phyloP scores from a whole-genome alignment of 2,113 vertebrate genomes.

The Hippocampus abdominalis region DNA sequence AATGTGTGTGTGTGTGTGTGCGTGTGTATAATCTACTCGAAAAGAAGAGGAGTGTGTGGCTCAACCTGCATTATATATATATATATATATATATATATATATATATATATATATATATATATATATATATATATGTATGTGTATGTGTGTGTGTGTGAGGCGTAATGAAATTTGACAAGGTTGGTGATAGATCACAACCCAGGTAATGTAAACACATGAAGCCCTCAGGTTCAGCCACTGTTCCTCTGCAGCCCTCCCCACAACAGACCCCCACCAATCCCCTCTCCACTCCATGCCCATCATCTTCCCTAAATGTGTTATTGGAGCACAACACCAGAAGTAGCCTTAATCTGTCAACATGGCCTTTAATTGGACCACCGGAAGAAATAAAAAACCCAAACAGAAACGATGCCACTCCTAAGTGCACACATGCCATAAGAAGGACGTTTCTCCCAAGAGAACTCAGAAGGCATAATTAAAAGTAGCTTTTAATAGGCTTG shows the following conservation, averaged over 20 bases:
- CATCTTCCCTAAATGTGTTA: slow-evolving; percentile 70
- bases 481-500: slow-evolving; percentile 70
- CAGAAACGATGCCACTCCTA: slow-evolving; percentile 62
- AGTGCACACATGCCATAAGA: slow-evolving; percentile 51
- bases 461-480: slow-evolving; percentile 57
- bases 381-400: slow-evolving; percentile 55
- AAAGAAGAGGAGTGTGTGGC: slow-evolving; percentile 68
- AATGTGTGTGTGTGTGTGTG: no score
- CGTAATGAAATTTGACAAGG: slow-evolving; percentile 71
- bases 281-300: slow-evolving; percentile 37
- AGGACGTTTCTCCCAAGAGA: slow-evolving; percentile 58
- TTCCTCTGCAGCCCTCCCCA: slow-evolving; percentile 4
- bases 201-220: slow-evolving; percentile 75
- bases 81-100: no score
- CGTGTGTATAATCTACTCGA: slow-evolving; percentile 55
- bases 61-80: slow-evolving; percentile 36
- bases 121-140: no score
- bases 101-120: no score
- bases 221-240: slow-evolving; percentile 59
- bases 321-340: slow-evolving; percentile 68
- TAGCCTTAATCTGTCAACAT: slow-evolving; percentile 74
- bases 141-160: slow-evolving; percentile 57
- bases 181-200: slow-evolving; percentile 74
- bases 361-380: slow-evolving; percentile 68
- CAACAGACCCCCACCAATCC: background rate